Conservation (phyloP, 37 sponge, comb jelly and placozoan species). For the Aphrocallistes beatrix region DNA sequence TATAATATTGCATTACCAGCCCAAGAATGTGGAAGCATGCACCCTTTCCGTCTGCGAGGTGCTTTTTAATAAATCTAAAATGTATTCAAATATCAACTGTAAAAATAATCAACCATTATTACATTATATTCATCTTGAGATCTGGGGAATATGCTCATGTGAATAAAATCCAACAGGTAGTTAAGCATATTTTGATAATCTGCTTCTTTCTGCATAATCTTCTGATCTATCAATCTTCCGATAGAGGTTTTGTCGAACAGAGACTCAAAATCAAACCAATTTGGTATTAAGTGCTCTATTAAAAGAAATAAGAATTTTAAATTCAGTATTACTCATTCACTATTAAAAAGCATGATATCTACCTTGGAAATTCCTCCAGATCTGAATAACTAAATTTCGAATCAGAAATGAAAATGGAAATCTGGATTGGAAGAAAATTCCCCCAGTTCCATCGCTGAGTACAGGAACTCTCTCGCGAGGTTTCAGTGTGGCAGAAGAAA, state of each 20-base stretch:
- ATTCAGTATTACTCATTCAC: no score
- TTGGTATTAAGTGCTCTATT: no score
- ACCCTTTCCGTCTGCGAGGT: no score
- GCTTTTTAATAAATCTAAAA: no score
- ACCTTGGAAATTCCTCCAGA: not conserved
- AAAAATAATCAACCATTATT: not conserved
- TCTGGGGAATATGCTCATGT: not conserved
- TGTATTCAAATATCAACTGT: not conserved
- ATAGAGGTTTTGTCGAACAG: not conserved
- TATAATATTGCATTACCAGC: no score
- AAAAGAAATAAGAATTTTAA: no score
- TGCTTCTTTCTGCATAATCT: not conserved
- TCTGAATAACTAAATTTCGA: not conserved
- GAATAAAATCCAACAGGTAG: not conserved
- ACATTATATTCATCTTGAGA: not conserved
- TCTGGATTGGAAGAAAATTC: not conserved
- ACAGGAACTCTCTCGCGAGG: not conserved
- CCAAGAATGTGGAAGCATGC: no score
- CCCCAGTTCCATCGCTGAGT: not conserved
- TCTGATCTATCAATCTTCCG: not conserved
- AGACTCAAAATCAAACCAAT: not conserved
- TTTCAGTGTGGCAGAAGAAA: not conserved
- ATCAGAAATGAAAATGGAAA: not conserved
- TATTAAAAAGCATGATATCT: no score
- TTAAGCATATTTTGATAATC: not conserved